phyloP scores from a whole-genome alignment of 2,113 vertebrate species.

The Cavia porcellus region DNA sequence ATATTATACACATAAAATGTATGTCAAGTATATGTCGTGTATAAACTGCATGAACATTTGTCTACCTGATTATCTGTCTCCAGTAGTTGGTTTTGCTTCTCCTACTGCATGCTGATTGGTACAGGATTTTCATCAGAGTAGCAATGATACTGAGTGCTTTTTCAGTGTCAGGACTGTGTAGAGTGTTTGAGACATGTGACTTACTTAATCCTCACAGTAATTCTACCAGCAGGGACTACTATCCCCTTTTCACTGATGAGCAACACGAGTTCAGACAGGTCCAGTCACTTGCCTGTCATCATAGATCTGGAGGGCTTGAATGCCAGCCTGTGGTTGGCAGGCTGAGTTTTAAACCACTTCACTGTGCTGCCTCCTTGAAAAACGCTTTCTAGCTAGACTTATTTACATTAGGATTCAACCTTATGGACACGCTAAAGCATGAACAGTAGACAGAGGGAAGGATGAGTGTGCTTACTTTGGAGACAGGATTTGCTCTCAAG shows the following conservation, averaged over 20 bases:
- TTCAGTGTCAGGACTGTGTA: neutral
- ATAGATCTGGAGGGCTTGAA: neutral
- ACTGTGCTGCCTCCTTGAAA: neutral
- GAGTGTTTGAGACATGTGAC: neutral
- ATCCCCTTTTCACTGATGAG: neutral
- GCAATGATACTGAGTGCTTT: neutral
- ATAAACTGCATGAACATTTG: neutral
- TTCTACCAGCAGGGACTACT: neutral
- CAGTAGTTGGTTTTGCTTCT: neutral
- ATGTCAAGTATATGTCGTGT: neutral
- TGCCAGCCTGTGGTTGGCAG: neutral
- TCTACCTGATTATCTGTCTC: neutral
- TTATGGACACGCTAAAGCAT: neutral
- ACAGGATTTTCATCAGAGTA: neutral
- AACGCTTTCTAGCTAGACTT: neutral
- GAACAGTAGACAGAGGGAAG: neutral
- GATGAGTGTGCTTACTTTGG: neutral
- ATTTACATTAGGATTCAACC: neutral
- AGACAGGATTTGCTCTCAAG: neutral
- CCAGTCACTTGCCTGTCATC: neutral
- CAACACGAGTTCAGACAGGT: neutral
- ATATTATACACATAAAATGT: neutral
- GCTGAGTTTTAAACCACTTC: neutral
- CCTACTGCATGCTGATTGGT: neutral
- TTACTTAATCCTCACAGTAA: conserved; percentile 11